phyloP scores from a whole-genome alignment of 2,888 invertebrate species.

The Hemistola chrysoprasaria region DNA sequence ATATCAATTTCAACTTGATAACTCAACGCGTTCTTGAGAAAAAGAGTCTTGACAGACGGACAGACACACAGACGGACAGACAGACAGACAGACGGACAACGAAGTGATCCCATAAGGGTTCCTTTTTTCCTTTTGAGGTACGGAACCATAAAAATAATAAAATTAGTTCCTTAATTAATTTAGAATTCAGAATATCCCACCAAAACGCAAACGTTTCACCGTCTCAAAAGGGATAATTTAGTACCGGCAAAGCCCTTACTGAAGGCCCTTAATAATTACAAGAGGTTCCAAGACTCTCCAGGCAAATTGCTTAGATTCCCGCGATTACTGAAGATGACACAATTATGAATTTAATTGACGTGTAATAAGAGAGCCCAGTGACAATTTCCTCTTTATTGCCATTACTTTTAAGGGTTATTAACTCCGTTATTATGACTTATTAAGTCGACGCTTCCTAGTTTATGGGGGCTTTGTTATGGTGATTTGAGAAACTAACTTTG shows the following conservation, averaged over 20 bases:
- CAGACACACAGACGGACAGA: too few relatives aligned
- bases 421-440: too few relatives aligned
- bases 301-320: conserved; percentile 33
- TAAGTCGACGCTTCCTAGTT: too few relatives aligned
- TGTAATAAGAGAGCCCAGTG: conserved; percentile 12
- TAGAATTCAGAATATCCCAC: conserved; percentile 1
- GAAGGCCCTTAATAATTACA: conserved; percentile 27
- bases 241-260: conserved; percentile 14
- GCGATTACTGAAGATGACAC: conserved; percentile 31
- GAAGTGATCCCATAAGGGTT: too few relatives aligned
- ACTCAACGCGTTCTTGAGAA: too few relatives aligned
- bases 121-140: too few relatives aligned
- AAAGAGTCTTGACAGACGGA: too few relatives aligned
- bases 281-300: conserved; percentile 24
- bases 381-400: conserved; percentile 16
- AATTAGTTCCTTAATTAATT: conserved; percentile 1
- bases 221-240: conserved; percentile 25
- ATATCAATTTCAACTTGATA: too few relatives aligned
- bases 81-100: too few relatives aligned
- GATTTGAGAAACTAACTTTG: too few relatives aligned
- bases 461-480: too few relatives aligned
- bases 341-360: conserved; percentile 30
- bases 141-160: too few relatives aligned
- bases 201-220: conserved; percentile 16
- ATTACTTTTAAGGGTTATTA: conserved; percentile 2